phyloP scores from a whole-genome alignment of 2,888 invertebrate species.

The Platerodrilus igneus region DNA sequence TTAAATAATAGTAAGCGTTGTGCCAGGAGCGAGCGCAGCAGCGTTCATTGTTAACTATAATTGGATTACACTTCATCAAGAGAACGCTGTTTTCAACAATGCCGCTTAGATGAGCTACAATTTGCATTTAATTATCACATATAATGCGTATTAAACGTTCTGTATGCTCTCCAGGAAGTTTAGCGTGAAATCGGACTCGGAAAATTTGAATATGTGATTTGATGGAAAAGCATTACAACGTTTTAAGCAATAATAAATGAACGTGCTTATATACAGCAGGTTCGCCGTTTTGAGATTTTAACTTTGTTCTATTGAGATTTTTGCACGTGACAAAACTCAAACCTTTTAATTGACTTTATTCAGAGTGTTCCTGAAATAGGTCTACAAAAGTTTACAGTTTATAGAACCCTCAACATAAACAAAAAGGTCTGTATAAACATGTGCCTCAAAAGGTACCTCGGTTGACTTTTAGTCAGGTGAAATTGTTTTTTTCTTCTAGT shows the following conservation, averaged over 20 bases:
- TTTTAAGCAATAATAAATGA: conserved; percentile 21
- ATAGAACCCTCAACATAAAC: too few relatives aligned
- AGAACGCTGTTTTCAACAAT: conserved; percentile 48
- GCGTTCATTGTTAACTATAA: conserved; percentile 47
- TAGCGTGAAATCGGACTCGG: conserved; percentile 45
- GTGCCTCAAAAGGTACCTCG: too few relatives aligned
- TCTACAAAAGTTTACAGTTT: too few relatives aligned
- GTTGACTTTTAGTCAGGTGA: too few relatives aligned
- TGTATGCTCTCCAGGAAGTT: conserved; percentile 38
- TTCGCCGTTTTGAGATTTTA: too few relatives aligned
- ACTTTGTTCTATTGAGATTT: too few relatives aligned
- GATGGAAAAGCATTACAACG: conserved; percentile 22
- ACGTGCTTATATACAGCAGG: too few relatives aligned
- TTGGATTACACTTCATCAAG: conserved; percentile 50
- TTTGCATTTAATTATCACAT: conserved; percentile 51
- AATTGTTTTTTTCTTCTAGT: too few relatives aligned
- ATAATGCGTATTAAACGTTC: conserved; percentile 48
- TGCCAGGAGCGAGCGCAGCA: conserved; percentile 21
- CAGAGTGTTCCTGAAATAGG: too few relatives aligned
- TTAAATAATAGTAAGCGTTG: conserved; percentile 15
- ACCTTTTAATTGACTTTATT: too few relatives aligned
- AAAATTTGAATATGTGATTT: conserved; percentile 43
- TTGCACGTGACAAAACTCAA: too few relatives aligned
- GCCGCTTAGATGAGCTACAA: conserved; percentile 49
- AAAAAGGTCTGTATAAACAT: too few relatives aligned